phyloP scores from a whole-genome alignment of 2,113 vertebrate species.

The Castor canadensis region DNA sequence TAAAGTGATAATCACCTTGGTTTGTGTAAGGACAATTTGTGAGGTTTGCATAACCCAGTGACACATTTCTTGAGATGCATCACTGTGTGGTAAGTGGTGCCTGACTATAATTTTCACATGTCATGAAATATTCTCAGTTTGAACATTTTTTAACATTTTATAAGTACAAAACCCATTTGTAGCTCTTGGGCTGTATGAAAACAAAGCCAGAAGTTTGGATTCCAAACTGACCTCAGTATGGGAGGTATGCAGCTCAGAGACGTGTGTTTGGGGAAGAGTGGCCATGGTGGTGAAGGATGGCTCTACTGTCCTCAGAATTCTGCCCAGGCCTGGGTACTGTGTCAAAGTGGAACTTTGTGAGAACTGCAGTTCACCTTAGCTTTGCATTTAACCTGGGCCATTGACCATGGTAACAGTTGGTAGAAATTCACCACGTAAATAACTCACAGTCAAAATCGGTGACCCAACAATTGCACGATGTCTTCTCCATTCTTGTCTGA shows the following conservation, averaged over 20 bases:
- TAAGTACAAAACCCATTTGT: not conserved
- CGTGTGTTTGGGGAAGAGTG: not conserved
- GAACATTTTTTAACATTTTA: not conserved
- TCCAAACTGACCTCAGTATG: not conserved
- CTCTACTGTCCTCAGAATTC: not conserved
- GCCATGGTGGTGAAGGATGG: not conserved
- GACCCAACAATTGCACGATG: too few species aligned
- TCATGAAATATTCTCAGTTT: slow-evolving; percentile 25
- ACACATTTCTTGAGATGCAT: not conserved
- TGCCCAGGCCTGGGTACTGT: not conserved
- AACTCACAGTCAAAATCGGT: too few species aligned
- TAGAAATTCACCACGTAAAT: too few species aligned
- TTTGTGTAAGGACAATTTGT: not conserved
- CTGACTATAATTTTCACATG: not conserved
- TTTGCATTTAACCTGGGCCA: not conserved
- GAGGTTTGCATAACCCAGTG: not conserved
- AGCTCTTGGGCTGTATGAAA: not conserved
- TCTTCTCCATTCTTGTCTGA: too few species aligned
- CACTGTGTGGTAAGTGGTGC: not conserved
- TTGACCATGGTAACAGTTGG: too few species aligned
- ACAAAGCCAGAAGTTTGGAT: not conserved
- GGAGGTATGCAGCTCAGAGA: not conserved
- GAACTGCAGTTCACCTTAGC: not conserved
- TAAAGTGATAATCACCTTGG: not conserved
- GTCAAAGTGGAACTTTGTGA: not conserved